Evolutionary conservation across 2,888 invertebrate genomes (phyloP).

Genomic region (Orchesellides sinensis): DNA sequence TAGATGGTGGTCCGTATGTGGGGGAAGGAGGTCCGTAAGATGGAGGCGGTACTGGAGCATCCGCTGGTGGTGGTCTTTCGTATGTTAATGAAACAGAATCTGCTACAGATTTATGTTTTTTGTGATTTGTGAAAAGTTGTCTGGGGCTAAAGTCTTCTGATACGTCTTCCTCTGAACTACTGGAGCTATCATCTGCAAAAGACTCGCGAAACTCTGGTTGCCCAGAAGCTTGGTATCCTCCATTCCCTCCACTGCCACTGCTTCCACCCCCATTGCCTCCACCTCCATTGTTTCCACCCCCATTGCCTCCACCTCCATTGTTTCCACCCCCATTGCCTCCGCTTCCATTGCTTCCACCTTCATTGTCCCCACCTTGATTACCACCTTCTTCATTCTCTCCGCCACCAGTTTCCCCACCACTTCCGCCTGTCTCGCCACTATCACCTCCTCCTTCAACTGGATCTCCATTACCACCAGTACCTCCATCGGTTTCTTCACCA

Average conservation of each 20-base stretch:
- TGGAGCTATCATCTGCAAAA: slow-evolving; percentile 23
- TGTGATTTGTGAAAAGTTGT: slow-evolving; percentile 28
- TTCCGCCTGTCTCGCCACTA: background rate
- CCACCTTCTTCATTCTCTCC: background rate
- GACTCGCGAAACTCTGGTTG: background rate
- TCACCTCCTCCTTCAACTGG: background rate
- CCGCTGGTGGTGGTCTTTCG: slow-evolving; percentile 49
- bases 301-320: background rate
- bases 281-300: slow-evolving; percentile 2
- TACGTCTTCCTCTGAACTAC: slow-evolving; percentile 33
- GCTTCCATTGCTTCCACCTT: background rate
- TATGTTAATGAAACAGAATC: slow-evolving; percentile 41
- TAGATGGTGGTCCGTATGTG: slow-evolving; percentile 51
- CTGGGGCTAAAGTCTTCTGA: slow-evolving; percentile 47
- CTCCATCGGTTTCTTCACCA: background rate
- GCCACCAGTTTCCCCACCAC: background rate
- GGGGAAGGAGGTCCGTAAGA: slow-evolving; percentile 31
- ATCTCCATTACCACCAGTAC: slow-evolving; percentile 6
- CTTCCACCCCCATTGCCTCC: background rate
- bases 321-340: background rate
- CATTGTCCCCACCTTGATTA: background rate
- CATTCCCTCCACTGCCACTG: background rate
- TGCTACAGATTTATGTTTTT: slow-evolving; percentile 9
- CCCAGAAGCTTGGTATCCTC: slow-evolving; percentile 36
- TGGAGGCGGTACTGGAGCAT: slow-evolving; percentile 46